Base-by-base conservation (phyloP, 2,797 vertebrate genomes). In the Lepus townsendii region DNA sequence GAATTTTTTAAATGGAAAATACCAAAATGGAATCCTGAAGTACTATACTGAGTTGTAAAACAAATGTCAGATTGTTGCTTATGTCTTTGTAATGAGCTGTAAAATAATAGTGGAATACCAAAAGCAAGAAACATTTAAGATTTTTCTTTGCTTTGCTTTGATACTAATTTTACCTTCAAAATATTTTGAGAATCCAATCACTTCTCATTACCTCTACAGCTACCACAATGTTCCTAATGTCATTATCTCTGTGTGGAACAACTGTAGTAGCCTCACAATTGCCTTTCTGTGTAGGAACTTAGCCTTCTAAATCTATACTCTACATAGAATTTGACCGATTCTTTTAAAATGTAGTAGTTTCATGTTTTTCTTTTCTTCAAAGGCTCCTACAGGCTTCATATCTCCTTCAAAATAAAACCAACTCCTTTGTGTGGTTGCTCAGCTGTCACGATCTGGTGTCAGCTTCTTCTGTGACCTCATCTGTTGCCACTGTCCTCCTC, bases 311-410 rank as follows among this genome's bases (percentile, higher is more conserved):
- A 27, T 16, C 13, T 35, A 79, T 90, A 95, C 89, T 96, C 60
- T 47, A 2, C 0, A 69, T 91, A 78, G 16, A 79, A 79, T 68
- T 42, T 12, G 96, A 88, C 91, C 88, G 30, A 96, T 92, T 30
- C 52, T 57, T 97, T 12, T 13, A 57, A 32, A 60, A 26, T 62
- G 35, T 11, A 52, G 57, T n/a, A 2, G 50, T 5, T 27, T 8
- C 20, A 32, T 7, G 0, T 17, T 32, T 42, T 5, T 90, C 1
- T 90, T 83, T 90, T 27, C 12, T 38, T 71, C 73, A 86, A 84
- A 75, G 22, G 19, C 13, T 14, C 2, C 14, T 24, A 42, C 11
- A 32, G 12, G 0, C 5, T 91, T 84, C 13, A 3, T 12, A 66
- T 47, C 26, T 35, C 32, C 38, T 79, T 69, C 14, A 27, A 63